Base-by-base conservation (phyloP, 1,140 invertebrate species). In the Heliconius nattereri region DNA sequence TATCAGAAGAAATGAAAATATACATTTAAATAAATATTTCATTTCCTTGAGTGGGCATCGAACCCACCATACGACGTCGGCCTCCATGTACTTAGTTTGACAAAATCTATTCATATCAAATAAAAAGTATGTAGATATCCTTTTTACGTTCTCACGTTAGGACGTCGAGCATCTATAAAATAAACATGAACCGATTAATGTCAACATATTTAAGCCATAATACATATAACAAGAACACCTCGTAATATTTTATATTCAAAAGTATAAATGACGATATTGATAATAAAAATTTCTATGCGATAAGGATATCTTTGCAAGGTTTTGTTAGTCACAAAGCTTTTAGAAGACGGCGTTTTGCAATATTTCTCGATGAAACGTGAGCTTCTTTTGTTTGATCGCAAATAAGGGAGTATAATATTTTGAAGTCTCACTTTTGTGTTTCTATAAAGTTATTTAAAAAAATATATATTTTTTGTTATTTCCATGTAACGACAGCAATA, bases 161-260 rank as follows among this genome's bases (percentile, higher is more conserved):
- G 29, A 11, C 23, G 60, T n/a, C 60, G 9, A 66, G 23, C 26
- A 13, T 23, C 60, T 66, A 66, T 66, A 66, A 66, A 66, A 66
- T 66, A 66, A 66, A 66, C 9, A 66, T 66, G 60, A 66, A 66
- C 23, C 60, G 60, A 66, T 66, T 29, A 66, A 60, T 19, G 26
- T 66, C 13, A 66, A 66, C 26, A 66, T 29, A 66, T 1, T 66
- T 66, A 16, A 60, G 60, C 13, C n/a, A 19, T 66, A 66, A 66
- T 26, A 66, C 23, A 26, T 26, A 66, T 29, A 66, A 66, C 60
- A 11, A 11, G 60, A 66, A 66, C 23, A 26, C 60, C 60, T 66
- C 60, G 26, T 66, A 66, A 66, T 66, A 66, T 66, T 66, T 66
- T 66, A 29, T 66, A 26, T 66, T 26, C 13, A 66, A 66, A 66